Percentiles rank a stretch among this genome's conserved stretches.
Conservation (phyloP, 2,888 invertebrate species). For the Villa cingulata region DNA sequence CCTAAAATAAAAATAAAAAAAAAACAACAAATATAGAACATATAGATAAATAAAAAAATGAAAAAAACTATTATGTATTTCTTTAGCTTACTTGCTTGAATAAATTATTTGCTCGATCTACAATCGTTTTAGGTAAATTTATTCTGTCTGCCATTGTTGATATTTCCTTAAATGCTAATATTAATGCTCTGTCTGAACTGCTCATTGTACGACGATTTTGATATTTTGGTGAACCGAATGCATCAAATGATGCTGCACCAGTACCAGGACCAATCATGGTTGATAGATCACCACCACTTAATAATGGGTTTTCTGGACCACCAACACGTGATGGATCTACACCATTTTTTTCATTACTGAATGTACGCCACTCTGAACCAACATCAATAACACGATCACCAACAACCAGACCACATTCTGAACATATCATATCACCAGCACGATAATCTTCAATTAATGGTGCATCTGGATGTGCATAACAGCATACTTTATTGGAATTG, state of each 20-base stretch:
- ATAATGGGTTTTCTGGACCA: slow-evolving; percentile 93
- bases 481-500: slow-evolving; percentile 64
- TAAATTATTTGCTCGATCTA: slow-evolving; percentile 88
- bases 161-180: slow-evolving; percentile 94
- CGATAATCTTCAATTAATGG: slow-evolving; percentile 95
- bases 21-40: background rate
- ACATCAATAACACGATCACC: slow-evolving; percentile 99
- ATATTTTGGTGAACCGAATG: slow-evolving; percentile 66
- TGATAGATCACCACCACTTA: slow-evolving; percentile 90
- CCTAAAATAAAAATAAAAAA: slow-evolving; percentile 32
- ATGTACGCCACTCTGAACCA: slow-evolving; percentile 99
- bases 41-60: no score
- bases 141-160: slow-evolving; percentile 97
- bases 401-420: slow-evolving; percentile 98
- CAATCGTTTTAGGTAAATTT: slow-evolving; percentile 91
- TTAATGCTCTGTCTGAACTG: slow-evolving; percentile 87
- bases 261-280: slow-evolving; percentile 78
- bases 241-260: slow-evolving; percentile 75
- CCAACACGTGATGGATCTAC: slow-evolving; percentile 99
- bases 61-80: background rate
- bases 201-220: slow-evolving; percentile 70
- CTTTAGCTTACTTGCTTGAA: slow-evolving; percentile 71
- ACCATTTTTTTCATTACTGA: slow-evolving; percentile 94
- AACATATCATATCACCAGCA: slow-evolving; percentile 97
- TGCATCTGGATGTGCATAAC: slow-evolving; percentile 91